These are phyloP conservation scores for Takifugu flavidus DNA, from an alignment of 2,113 vertebrate species.

Conservation along the genomic window DNA sequence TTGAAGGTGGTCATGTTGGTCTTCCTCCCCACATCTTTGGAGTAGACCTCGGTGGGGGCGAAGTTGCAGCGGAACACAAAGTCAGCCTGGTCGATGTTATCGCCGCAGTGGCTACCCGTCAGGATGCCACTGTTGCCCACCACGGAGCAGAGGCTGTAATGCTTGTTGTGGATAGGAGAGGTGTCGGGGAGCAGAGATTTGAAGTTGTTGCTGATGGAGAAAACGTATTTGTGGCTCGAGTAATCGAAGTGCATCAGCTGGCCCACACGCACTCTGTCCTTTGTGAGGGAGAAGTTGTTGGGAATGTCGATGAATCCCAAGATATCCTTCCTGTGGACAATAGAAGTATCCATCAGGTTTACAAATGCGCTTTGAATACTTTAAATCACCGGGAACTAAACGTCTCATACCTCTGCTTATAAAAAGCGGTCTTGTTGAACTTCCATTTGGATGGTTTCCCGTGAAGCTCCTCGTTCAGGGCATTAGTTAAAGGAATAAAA, in stretches of 20 bases:
- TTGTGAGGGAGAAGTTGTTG: slow-evolving; percentile 93
- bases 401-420: slow-evolving; percentile 82
- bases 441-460: slow-evolving; percentile 89
- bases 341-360: neutral
- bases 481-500: slow-evolving; percentile 87
- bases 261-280: slow-evolving; percentile 88
- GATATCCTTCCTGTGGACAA: slow-evolving; percentile 85
- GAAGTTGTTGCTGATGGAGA: slow-evolving; percentile 95
- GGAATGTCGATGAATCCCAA: slow-evolving; percentile 89
- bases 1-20: slow-evolving; percentile 98
- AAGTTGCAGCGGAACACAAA: slow-evolving; percentile 99
- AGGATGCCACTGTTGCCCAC: slow-evolving; percentile 97
- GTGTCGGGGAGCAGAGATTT: slow-evolving; percentile 89
- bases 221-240: slow-evolving; percentile 98
- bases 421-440: slow-evolving; percentile 91
- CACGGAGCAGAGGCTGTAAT: slow-evolving; percentile 89
- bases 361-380: neutral
- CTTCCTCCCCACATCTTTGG: slow-evolving; percentile 90
- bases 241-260: slow-evolving; percentile 99
- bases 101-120: slow-evolving; percentile 90
- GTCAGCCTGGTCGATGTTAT: slow-evolving; percentile 89
- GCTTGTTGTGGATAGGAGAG: slow-evolving; percentile 89
- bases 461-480: slow-evolving; percentile 88
- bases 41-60: slow-evolving; percentile 91
- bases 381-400: neutral